Conservation (phyloP, 2,797 vertebrate genomes). For the Synaphobranchus kaupii region DNA sequence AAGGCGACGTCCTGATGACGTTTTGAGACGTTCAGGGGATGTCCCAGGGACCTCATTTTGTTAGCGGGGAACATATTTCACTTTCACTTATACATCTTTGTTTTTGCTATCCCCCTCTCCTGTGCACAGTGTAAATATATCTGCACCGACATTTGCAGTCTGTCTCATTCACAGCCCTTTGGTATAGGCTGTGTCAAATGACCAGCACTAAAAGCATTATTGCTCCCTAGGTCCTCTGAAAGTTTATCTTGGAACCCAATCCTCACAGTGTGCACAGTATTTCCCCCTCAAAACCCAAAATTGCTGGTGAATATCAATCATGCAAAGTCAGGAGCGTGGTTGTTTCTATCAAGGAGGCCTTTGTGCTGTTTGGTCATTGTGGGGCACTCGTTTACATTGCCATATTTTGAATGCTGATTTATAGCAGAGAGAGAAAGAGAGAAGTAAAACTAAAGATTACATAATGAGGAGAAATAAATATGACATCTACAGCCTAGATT, state of each 20-base stretch:
- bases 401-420: slow-evolving; percentile 25
- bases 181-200: background rate
- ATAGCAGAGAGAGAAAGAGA: background rate
- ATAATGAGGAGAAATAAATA: background rate
- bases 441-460: background rate
- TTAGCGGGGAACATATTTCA: background rate
- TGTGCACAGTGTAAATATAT: slow-evolving; percentile 10
- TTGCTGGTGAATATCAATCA: slow-evolving; percentile 10
- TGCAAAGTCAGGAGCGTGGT: slow-evolving; percentile 22
- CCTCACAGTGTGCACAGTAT: slow-evolving; percentile 1
- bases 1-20: too few species aligned
- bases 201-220: background rate
- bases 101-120: background rate
- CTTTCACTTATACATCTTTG: background rate
- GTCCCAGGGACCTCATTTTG: too few species aligned
- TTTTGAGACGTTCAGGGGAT: too few species aligned
- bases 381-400: slow-evolving; percentile 31
- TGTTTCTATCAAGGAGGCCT: slow-evolving; percentile 45
- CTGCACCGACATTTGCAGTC: background rate
- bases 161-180: background rate
- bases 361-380: slow-evolving; percentile 42
- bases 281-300: background rate
- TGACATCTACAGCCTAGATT: background rate
- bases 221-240: background rate
- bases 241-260: slow-evolving; percentile 58